Conservation (phyloP, 23 tunicate genomes). For the Trididemnum miniatum region DNA sequence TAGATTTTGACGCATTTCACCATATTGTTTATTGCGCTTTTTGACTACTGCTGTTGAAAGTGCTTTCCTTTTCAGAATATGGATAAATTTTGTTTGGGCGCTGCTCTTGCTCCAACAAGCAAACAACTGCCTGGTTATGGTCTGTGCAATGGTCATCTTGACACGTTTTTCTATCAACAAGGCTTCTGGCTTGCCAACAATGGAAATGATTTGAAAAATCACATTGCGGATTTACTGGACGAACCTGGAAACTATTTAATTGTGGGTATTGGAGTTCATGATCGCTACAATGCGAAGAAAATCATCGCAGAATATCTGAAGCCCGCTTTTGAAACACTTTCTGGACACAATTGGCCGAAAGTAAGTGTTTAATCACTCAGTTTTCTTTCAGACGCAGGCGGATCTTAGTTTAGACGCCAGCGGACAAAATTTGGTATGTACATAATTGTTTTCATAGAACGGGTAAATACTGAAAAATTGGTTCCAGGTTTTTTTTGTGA, state of each 20-base stretch:
- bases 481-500: no score
- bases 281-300: slow-evolving; percentile 2
- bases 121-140: slow-evolving; percentile 31
- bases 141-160: slow-evolving; percentile 38
- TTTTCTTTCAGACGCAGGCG: not conserved
- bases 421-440: no score
- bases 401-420: no score
- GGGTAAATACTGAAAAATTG: no score
- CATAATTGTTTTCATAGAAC: no score
- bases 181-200: slow-evolving; percentile 28
- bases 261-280: slow-evolving; percentile 38
- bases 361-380: slow-evolving; percentile 22
- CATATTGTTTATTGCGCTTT: no score
- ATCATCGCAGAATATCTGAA: slow-evolving; percentile 6
- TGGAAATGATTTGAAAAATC: slow-evolving; percentile 21
- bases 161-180: not conserved
- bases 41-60: no score
- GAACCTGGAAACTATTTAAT: slow-evolving; percentile 11
- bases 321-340: slow-evolving; percentile 3
- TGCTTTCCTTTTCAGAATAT: slow-evolving; percentile 22
- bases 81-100: slow-evolving; percentile 29
- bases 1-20: no score
- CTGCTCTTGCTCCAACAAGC: slow-evolving; percentile 11
- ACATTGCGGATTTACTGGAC: not conserved
- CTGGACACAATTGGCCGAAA: slow-evolving; percentile 41